Percentiles rank a stretch among this genome's conserved stretches.
Evolutionary conservation across 2,888 invertebrate genomes (phyloP).

Genomic region (Heliconius ethilla): DNA sequence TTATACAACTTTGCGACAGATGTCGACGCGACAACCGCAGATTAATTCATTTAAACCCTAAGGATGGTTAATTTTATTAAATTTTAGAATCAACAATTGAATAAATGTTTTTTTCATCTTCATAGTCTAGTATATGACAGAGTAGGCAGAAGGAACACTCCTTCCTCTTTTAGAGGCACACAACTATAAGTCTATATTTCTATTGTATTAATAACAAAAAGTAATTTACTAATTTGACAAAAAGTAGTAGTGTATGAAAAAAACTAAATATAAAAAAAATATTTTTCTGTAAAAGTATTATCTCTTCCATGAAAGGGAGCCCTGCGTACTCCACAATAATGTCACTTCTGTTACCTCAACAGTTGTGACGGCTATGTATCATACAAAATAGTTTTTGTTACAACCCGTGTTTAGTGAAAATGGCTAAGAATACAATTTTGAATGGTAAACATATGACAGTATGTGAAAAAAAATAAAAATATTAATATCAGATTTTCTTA

Average conservation of each 20-base stretch:
- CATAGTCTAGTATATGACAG: background rate
- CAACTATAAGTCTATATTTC: too few species aligned
- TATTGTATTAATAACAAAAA: too few species aligned
- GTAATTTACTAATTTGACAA: too few species aligned
- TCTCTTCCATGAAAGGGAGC: background rate
- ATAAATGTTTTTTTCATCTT: background rate
- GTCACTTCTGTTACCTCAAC: constrained; percentile 23
- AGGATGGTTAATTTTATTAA: constrained; percentile 31
- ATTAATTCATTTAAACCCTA: constrained; percentile 34
- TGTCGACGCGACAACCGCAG: constrained; percentile 7
- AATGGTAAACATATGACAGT: background rate
- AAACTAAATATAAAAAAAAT: too few species aligned
- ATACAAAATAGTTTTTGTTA: constrained; percentile 19
- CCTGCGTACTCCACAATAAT: constrained; percentile 15
- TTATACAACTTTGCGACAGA: too few species aligned
- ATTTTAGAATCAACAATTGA: constrained; percentile 14
- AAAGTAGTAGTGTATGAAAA: too few species aligned
- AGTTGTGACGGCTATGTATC: constrained; percentile 14
- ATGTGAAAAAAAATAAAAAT: too few species aligned
- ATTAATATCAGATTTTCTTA: too few species aligned
- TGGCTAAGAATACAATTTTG: background rate
- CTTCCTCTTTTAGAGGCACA: too few species aligned
- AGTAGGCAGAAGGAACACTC: background rate
- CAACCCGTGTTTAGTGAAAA: background rate
- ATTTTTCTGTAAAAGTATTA: too few species aligned